Evolutionary conservation across 2,888 invertebrate genomes (phyloP), one percentile per base, ranked within the genome.

Genomic region (Megamerina dolium): DNA sequence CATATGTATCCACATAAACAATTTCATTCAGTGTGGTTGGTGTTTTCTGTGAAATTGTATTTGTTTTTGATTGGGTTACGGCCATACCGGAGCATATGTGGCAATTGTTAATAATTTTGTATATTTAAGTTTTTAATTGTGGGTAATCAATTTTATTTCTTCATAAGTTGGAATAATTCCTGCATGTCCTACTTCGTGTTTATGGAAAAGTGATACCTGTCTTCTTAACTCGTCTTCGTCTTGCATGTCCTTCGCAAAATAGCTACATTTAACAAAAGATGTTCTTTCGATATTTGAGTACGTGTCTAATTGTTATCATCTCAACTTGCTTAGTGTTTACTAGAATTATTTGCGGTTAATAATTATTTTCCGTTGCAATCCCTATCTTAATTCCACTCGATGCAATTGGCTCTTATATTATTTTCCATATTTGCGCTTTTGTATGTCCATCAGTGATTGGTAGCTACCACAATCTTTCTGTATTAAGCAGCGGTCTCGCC

Each of bases 141-240:
- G 45, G 48, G 21, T 43, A 37, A 41, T 45, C 40, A 27, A 46
- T 45, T 50, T 51, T 13, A 48, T 40, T 8, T 45, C 40, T 33
- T 48, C 39, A 32, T 47, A 49, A 37, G 46, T 51, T 33, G 48
- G 43, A 8, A 40, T 43, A 32, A 46, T 46, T 32, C 42, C 52
- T 35, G 45, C 31, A 35, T 54, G 48, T n/a, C 50, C 55, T 42
- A 41, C 30, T 41, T 58, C 55, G n/a, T 37, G n/a, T 43, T 46
- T 40, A 29, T 52, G 46, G 32, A 46, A 48, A 8, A 46, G 18
- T 35, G 38, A 38, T 39, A 52, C 51, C 21, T 50, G 37, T 48
- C 46, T 45, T 12, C n/a, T 36, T 27, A 42, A 29, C 41, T 50
- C 48, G 16, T 43, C 37, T 35, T 49, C 44, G 21, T 46, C 37